Evolutionary conservation across 2,888 invertebrate genomes (phyloP), one percentile per base, ranked within the genome.

Genomic region (Atrina japonica): DNA sequence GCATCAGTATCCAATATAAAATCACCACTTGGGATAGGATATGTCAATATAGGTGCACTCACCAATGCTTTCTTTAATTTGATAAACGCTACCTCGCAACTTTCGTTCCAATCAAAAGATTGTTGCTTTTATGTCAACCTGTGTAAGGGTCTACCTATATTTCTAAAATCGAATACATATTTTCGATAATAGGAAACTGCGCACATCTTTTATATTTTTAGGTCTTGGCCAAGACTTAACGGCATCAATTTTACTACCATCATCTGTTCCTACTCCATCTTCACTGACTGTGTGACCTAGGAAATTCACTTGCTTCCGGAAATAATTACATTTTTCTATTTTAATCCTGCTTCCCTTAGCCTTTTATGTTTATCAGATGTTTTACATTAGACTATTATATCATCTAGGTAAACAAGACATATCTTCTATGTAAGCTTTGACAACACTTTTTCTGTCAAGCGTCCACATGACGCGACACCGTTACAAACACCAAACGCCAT

Each of bases 391-490:
- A 82, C 67, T 7, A 90, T 81, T 7, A 89, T 83, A 67, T 90
- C 88, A 58, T 90, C 89, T 11, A 90, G 50, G 64, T 89, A 91
- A 0, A 89, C 86, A 25, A 90, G 83, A 65, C 86, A 85, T 7
- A 67, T 69, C 3, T 63, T 52, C 71, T 72, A 79, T 18, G 75
- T 67, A n/a, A 88, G 45, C 0, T 80, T 84, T 0, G 75, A 65
- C 23, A 88, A 68, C 0, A 82, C 79, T 6, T 68, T 59, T 47
- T 89, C 79, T 86, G 89, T 89, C 5, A 86, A 23, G 0, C 85
- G 60, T 49, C 85, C 84, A 67, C 87, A 89, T 0, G 85, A 86
- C 1, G 84, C 79, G 0, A 87, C 87, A 0, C 86, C 85, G 29
- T 86, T 86, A 56, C 79, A 79, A 2, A 89, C 61, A 0, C 88